Base-by-base conservation (phyloP, 2,113 vertebrate genomes). In the Ailuropoda melanoleuca region DNA sequence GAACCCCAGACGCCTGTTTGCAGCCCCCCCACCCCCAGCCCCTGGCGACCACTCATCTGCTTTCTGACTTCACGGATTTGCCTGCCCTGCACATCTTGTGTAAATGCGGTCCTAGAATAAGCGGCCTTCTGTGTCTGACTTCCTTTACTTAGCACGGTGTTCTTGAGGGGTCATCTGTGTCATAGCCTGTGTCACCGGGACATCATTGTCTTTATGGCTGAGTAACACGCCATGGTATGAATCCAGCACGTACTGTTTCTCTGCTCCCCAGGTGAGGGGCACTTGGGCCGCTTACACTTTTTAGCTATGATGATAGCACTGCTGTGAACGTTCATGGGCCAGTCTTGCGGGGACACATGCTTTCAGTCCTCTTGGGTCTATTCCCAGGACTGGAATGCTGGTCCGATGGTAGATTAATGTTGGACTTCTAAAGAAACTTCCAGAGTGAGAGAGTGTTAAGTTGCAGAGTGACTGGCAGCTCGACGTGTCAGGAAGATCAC, bases 401-500 rank as follows among this genome's bases (percentile, higher is more conserved):
- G 15, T 37, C 55, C 53, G 10, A 10, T 1, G 66, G 11, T 64
- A 53, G 55, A 37, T 84, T 37, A 56, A 37, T 31, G 46, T 85
- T 46, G 58, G 24, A 24, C 8, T 66, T 29, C 55, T 56, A 21
- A 77, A 84, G 68, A 37, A 55, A 48, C 6, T 66, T 84, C 48
- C 70, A 9, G 56, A 85, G 31, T 37, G 48, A 31, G 37, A 75
- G 93, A n/a, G 26, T 9, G 18, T 81, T 23, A 39, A 23, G 80
- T 17, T 21, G 4, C 15, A 46, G 64, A 50, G 53, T 0, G 3
- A 31, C 39, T 0, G 0, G 15, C 55, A 37, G 37, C 39, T 72
- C 6, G 2, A 37, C 0, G 0, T 82, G 29, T 48, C 13, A 26
- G 90, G n/a, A 72, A 60, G 90, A n/a, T 70, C 21, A 17, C 62